Conservation (phyloP, 2,888 invertebrate genomes). For the Leucozona laternaria region DNA sequence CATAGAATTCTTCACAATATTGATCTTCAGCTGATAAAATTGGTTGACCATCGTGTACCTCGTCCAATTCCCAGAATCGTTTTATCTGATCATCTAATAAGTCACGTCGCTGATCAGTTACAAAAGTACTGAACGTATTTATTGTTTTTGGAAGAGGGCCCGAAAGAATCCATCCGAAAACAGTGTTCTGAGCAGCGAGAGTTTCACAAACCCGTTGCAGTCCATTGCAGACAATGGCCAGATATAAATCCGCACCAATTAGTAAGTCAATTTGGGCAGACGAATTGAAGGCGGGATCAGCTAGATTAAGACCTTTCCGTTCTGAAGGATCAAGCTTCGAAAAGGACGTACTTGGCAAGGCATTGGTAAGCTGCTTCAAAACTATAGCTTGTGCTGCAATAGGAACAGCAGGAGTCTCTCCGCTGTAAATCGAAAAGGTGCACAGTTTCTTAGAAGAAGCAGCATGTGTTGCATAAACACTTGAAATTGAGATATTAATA, state of each 20-base stretch:
- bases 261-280: constrained; percentile 5
- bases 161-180: background rate
- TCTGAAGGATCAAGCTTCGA: background rate
- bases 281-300: background rate
- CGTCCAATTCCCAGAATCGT: background rate
- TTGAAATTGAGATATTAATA: constrained; percentile 9
- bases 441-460: background rate
- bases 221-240: background rate
- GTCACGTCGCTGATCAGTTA: background rate
- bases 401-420: background rate
- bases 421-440: background rate
- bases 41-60: background rate
- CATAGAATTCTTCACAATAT: background rate
- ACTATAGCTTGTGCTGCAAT: background rate
- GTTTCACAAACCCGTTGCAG: background rate
- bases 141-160: background rate
- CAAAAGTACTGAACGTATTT: background rate
- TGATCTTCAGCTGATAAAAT: background rate
- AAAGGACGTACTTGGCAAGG: background rate
- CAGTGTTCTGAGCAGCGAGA: constrained; percentile 1
- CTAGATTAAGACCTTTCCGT: background rate
- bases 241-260: constrained; percentile 6
- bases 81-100: background rate
- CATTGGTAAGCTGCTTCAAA: background rate
- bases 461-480: background rate